Conservation (phyloP, 2,888 invertebrate genomes). For the Oxystoma pomonae region DNA sequence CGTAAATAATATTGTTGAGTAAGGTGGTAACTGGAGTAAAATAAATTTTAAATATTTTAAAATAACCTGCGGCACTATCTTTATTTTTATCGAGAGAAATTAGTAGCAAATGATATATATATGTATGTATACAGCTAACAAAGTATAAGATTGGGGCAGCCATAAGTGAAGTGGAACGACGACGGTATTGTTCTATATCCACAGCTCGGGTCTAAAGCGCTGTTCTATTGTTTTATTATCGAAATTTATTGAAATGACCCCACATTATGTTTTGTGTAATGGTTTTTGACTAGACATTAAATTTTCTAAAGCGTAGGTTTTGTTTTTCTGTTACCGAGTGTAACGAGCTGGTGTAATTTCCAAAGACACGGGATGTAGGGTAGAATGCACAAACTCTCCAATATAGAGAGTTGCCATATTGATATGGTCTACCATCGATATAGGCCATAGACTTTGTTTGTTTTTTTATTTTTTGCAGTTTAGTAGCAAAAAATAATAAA, state of each 20-base stretch:
- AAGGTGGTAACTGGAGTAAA: background rate
- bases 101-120: background rate
- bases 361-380: too few species aligned
- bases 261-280: background rate
- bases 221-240: background rate
- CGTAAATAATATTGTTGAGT: background rate
- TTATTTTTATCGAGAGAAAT: background rate
- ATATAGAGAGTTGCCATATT: too few species aligned
- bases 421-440: too few species aligned
- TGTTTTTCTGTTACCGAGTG: background rate
- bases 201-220: background rate
- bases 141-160: background rate
- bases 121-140: background rate
- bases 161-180: background rate
- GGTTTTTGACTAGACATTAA: background rate
- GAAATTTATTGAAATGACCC: background rate
- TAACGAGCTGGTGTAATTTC: background rate
- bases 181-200: background rate
- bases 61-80: background rate
- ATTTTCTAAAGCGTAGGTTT: background rate
- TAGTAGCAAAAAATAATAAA: too few species aligned
- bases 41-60: background rate
- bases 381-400: too few species aligned
- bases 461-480: too few species aligned
- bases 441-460: too few species aligned